Percentiles rank a stretch among this genome's conserved stretches.
These are phyloP conservation scores for Sinhomidia bicolor DNA, from an alignment of 2,888 invertebrate genomes.

Conservation along the genomic window DNA sequence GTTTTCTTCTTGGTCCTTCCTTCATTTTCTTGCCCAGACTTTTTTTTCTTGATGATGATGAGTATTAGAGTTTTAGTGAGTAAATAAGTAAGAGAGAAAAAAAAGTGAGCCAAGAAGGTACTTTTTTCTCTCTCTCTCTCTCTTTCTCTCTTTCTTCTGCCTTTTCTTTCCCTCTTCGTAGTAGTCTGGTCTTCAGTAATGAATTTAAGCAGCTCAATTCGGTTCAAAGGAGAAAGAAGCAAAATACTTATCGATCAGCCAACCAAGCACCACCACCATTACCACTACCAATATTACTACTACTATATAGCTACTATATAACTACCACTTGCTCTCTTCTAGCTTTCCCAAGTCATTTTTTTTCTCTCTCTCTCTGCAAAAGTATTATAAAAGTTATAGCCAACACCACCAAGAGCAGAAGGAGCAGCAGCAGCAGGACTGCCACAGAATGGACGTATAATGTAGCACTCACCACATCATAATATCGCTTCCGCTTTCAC, in stretches of 20 bases:
- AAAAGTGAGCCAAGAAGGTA: not conserved
- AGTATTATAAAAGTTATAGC: constrained; percentile 15
- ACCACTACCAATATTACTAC: not conserved
- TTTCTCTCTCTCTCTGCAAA: no score
- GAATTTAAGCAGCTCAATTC: constrained; percentile 59
- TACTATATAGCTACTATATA: not conserved
- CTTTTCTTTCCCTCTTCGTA: not conserved
- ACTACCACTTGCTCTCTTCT: no score
- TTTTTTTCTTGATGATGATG: constrained; percentile 13
- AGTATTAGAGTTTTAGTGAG: constrained; percentile 25
- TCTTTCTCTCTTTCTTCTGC: not conserved
- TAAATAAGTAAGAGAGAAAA: constrained; percentile 22
- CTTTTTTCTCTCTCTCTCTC: no score
- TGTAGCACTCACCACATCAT: not conserved
- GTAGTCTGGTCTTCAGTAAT: constrained; percentile 41
- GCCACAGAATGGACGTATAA: constrained; percentile 8
- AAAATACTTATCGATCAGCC: constrained; percentile 66
- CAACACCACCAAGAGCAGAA: not conserved
- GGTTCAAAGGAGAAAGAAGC: constrained; percentile 47
- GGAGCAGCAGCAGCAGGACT: no score
- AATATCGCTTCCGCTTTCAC: no score
- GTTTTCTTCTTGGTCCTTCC: not conserved
- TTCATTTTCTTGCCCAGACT: no score
- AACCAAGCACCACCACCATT: not conserved
- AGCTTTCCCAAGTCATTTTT: no score